Evolutionary conservation across 2,113 vertebrate species (phyloP), one percentile per base, ranked within the genome.

Genomic region (Callorhinus ursinus): DNA sequence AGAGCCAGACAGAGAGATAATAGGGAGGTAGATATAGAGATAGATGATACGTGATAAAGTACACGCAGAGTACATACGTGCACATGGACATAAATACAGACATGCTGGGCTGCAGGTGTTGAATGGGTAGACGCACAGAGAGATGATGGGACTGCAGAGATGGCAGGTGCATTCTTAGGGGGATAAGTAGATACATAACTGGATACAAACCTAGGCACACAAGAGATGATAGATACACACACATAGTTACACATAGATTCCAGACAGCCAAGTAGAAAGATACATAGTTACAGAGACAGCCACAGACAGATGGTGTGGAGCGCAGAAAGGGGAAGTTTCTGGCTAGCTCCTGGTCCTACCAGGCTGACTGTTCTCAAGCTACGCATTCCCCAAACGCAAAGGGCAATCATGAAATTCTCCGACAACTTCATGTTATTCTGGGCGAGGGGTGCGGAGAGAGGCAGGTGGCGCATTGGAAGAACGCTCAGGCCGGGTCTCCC

Each of bases 381-480:
- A 12, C 10, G 53, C 39, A 3, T 39, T 65, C 14, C 51, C 53
- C 59, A 21, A 0, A 0, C 5, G 15, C 49, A 77, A 28, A 51
- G 4, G 7, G 18, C 31, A 16, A 63, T 26, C 11, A 2, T 14
- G 42, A n/a, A 24, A 19, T 7, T 14, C 80, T 53, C 26, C 2
- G 39, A 19, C 1, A 22, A 5, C 8, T 0, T 5, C 26, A 0
- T 0, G 0, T 8, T 1, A 7, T 5, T 39, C 8, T 7, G 39
- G 5, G 11, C 12, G 0, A 22, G 3, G 22, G 18, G 16, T 1
- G 4, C 31, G 1, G 2, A 21, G 36, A 22, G 65, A 46, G 7
- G 49, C 9, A 5, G 7, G 3, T 1, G 12, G n/a, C 16, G 46
- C 42, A 1, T 0, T 1, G 55, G 12, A 19, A 11, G 18, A 9